Evolutionary conservation across 2,888 invertebrate species (phyloP), one percentile per base, ranked within the genome.

Genomic region (Eupithecia tripunctaria): DNA sequence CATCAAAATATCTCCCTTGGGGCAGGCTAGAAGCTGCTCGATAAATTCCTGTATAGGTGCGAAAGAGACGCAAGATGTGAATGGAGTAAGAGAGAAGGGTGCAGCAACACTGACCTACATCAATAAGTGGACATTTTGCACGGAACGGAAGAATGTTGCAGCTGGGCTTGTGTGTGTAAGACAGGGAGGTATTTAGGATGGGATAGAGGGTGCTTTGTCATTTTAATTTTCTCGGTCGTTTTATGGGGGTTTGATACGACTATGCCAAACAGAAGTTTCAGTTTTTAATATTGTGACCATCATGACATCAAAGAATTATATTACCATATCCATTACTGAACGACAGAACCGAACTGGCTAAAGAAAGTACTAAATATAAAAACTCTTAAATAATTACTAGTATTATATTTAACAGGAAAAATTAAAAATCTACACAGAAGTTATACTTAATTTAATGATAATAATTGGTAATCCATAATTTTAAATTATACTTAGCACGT

Each of bases 81-180:
- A 7, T 15, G 6, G 60, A 41, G 67, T 70, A 68, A n/a, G 87
- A 76, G 82, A 75, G 80, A 90, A 73, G 74, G 83, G 82, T 78
- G 78, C 79, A 76, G 82, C 76, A 75, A 78, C 79, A 85, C 85
- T 92, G 92, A 92, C 92, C 92, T 92, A 92, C 92, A 92, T 92
- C 92, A 92, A 91, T 89, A 88, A 88, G 85, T 89, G 89, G 88
- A 88, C 87, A 88, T 86, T 89, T 85, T 80, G 87, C 86, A 80
- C 82, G 80, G 83, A 83, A 82, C 83, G 85, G 85, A 88, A 86
- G 90, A 90, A 91, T 91, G 90, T 76, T 81, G 83, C 78, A 80
- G 76, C 67, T 67, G 68, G 62, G 72, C 76, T 67, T 76, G 79
- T 79, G 74, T 73, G 74, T 65, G 76, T 71, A 75, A 68, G n/a